Evolutionary conservation across 2,797 vertebrate species (phyloP).

Genomic region (Lutjanus campechanus): DNA sequence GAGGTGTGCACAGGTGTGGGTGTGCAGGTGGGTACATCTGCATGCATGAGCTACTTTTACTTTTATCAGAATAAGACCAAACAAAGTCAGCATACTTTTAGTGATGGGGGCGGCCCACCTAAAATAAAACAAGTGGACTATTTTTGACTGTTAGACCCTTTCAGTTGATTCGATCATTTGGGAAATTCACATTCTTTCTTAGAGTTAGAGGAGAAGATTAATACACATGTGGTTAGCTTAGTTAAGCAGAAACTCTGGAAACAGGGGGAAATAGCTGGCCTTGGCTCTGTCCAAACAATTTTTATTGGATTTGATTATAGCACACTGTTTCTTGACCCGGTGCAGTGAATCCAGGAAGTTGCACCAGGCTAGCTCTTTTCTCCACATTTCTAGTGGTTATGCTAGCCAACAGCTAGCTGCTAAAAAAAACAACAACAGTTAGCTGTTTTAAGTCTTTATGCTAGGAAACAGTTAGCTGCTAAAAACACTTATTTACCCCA

Average conservation of each 20-base stretch:
- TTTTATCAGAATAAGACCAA: slow-evolving; percentile 19
- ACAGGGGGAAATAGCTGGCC: not conserved
- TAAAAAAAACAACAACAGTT: not conserved
- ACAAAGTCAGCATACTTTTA: not conserved
- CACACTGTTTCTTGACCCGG: not conserved
- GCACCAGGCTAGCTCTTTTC: not conserved
- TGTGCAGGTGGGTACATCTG: slow-evolving; percentile 34
- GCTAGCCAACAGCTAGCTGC: not conserved
- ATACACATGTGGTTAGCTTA: not conserved
- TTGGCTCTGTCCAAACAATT: not conserved
- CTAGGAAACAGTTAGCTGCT: too few relatives aligned
- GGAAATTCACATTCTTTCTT: not conserved
- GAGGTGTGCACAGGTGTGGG: slow-evolving; percentile 51
- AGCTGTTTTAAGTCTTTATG: not conserved
- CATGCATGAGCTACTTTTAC: not conserved
- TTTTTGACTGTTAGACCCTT: not conserved
- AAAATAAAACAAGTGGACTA: not conserved
- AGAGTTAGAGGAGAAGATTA: not conserved
- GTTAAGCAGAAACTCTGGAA: not conserved
- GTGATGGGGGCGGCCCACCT: not conserved
- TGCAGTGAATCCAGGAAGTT: not conserved
- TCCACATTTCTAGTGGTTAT: not conserved
- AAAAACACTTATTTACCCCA: not conserved
- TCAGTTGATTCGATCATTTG: not conserved
- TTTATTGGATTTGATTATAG: too few relatives aligned